A percentile compares a stretch with the other conserved stretches of the same genome.
Evolutionary conservation across 2,113 vertebrate genomes (phyloP).

Genomic region (Chaenogobius annularis): DNA sequence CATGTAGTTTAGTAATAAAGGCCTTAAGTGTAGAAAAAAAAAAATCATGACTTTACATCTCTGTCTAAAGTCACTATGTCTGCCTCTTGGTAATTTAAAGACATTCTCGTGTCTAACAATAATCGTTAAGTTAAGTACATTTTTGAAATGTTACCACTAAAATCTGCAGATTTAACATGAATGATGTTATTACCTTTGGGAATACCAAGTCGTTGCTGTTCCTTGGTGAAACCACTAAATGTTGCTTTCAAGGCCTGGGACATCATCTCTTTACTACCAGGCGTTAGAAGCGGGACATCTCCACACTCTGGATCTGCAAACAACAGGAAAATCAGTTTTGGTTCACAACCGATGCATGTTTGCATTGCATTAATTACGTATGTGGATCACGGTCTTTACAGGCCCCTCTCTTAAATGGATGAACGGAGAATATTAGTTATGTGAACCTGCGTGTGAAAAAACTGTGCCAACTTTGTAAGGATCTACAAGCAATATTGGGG

Average conservation of each 20-base stretch:
- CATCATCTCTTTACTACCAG: slow-evolving; percentile 99
- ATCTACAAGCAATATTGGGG: no score
- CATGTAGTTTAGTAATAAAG: background rate
- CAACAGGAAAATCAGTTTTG: slow-evolving; percentile 19
- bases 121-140: background rate
- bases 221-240: slow-evolving; percentile 96
- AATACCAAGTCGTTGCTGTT: slow-evolving; percentile 93
- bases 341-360: background rate
- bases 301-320: slow-evolving; percentile 93
- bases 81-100: slow-evolving; percentile 12
- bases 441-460: no score
- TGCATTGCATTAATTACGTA: background rate
- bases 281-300: slow-evolving; percentile 93
- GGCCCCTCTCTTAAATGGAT: no score
- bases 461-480: no score
- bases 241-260: slow-evolving; percentile 96
- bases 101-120: slow-evolving; percentile 23
- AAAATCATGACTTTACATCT: slow-evolving; percentile 46
- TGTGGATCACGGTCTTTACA: no score
- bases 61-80: slow-evolving; percentile 37
- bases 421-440: no score
- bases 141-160: background rate
- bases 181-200: slow-evolving; percentile 85
- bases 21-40: slow-evolving; percentile 19
- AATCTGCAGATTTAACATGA: slow-evolving; percentile 20